Evolutionary conservation across 2,888 invertebrate species (phyloP).

Genomic region (Callimorpha dominula): DNA sequence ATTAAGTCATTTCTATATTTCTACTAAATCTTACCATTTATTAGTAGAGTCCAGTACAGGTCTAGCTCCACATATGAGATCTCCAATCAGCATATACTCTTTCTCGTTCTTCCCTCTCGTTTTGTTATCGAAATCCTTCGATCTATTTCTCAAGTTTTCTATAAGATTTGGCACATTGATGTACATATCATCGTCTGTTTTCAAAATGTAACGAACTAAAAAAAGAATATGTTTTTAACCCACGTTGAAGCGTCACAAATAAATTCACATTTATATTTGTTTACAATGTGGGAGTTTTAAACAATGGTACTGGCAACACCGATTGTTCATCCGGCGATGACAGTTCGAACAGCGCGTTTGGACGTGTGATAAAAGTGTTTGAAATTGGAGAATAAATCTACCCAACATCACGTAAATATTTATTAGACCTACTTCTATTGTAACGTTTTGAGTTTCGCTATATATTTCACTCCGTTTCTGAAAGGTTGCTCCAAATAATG

Average conservation of each 20-base stretch:
- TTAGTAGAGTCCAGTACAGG: slow-evolving; percentile 91
- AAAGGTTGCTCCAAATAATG: no score
- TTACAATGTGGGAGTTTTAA: no score
- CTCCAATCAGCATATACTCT: slow-evolving; percentile 89
- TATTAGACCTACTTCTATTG: no score
- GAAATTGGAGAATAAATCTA: no score
- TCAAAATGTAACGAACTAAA: slow-evolving; percentile 90
- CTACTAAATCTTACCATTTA: slow-evolving; percentile 89
- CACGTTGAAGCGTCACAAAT: neutral
- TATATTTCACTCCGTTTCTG: no score
- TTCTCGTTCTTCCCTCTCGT: slow-evolving; percentile 52
- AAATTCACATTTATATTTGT: no score
- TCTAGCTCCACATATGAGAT: slow-evolving; percentile 92
- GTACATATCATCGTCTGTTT: slow-evolving; percentile 96
- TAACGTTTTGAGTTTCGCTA: no score
- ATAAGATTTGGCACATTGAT: slow-evolving; percentile 91
- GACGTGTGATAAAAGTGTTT: no score
- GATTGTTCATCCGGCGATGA: no score
- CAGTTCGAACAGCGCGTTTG: no score
- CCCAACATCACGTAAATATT: no score
- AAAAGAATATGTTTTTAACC: slow-evolving; percentile 26
- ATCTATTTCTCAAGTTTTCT: slow-evolving; percentile 74
- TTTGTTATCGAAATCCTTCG: slow-evolving; percentile 59
- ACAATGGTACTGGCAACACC: no score
- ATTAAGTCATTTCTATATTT: neutral